Evolutionary conservation across 2,888 invertebrate genomes (phyloP).

Genomic region (Lutraria lutraria): DNA sequence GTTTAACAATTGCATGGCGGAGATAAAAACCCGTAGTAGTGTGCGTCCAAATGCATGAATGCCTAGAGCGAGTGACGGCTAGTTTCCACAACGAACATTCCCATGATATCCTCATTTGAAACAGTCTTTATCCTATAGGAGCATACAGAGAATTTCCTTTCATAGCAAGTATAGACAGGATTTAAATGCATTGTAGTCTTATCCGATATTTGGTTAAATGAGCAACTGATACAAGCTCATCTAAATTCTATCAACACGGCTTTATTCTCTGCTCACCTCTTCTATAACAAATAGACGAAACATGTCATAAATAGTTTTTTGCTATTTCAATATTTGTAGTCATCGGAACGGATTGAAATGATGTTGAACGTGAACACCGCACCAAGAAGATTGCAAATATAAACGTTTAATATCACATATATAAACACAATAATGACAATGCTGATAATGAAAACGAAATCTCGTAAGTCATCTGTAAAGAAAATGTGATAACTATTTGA

Average conservation of each 20-base stretch:
- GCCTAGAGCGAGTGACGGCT: too few relatives aligned
- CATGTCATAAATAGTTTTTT: slow-evolving; percentile 7
- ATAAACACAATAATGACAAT: background rate
- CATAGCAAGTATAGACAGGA: background rate
- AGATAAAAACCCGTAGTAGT: too few relatives aligned
- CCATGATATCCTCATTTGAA: too few relatives aligned
- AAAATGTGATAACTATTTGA: slow-evolving; percentile 9
- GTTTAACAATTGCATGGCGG: too few relatives aligned
- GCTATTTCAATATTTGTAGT: slow-evolving; percentile 18
- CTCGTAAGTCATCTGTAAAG: background rate
- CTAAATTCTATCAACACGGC: background rate
- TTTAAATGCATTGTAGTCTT: background rate
- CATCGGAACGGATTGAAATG: slow-evolving; percentile 10
- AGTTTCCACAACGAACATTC: too few relatives aligned
- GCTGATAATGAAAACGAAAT: background rate
- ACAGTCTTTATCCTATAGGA: too few relatives aligned
- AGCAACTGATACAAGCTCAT: background rate
- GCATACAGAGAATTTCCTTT: background rate
- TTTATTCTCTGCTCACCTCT: background rate
- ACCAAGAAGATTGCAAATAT: background rate
- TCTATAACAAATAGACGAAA: slow-evolving; percentile 11
- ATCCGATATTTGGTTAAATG: slow-evolving; percentile 14
- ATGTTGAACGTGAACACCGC: background rate
- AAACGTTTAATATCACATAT: background rate
- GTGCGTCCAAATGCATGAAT: too few relatives aligned